These are phyloP conservation scores for Pelmatolapia mariae DNA, from an alignment of 2,113 vertebrate species.

Conservation along the genomic window DNA sequence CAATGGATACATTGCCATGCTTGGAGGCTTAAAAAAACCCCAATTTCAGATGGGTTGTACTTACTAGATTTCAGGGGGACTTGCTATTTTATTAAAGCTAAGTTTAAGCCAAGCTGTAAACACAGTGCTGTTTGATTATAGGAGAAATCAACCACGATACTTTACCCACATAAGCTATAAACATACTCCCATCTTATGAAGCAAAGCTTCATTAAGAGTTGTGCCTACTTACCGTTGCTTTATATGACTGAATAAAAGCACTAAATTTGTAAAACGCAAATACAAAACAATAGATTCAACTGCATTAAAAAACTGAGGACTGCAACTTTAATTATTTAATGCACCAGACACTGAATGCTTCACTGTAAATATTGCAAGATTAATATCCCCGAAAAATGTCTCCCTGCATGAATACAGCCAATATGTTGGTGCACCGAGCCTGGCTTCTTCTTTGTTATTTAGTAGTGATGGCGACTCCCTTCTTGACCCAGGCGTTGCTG, in stretches of 20 bases:
- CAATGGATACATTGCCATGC: background rate
- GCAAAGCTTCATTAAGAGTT: background rate
- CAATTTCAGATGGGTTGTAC: background rate
- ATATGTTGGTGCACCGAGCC: background rate
- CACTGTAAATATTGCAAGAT: background rate
- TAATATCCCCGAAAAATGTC: background rate
- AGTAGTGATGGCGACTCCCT: constrained; percentile 63
- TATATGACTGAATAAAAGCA: background rate
- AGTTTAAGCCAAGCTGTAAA: background rate
- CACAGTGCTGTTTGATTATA: background rate
- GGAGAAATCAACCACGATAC: background rate
- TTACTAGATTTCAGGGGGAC: background rate
- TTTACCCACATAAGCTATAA: background rate
- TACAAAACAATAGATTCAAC: background rate
- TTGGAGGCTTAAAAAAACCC: background rate
- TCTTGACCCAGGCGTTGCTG: constrained; percentile 67
- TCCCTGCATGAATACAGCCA: background rate
- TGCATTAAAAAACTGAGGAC: background rate
- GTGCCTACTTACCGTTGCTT: background rate
- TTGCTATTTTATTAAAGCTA: background rate
- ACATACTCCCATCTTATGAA: background rate
- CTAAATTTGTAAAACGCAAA: background rate
- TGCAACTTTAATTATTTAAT: background rate
- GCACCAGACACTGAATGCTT: background rate
- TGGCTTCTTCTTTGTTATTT: constrained; percentile 34